Percentiles rank a stretch among this genome's conserved stretches.
These are phyloP conservation scores for Calyptomena viridis DNA, from an alignment of 2,113 vertebrate genomes.

Conservation along the genomic window DNA sequence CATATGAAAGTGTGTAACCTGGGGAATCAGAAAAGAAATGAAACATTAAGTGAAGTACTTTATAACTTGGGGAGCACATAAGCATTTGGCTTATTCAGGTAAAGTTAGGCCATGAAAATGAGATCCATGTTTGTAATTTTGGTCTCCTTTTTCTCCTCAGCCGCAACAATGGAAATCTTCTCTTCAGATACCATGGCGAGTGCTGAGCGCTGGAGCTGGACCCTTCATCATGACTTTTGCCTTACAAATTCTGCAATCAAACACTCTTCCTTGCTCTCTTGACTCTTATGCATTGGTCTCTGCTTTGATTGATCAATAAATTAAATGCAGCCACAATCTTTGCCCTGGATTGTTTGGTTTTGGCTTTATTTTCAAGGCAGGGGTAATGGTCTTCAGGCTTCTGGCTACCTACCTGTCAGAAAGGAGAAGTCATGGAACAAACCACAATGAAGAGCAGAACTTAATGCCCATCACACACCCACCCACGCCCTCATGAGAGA, in stretches of 20 bases:
- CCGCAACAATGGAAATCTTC: fast-evolving
- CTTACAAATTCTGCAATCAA: neutral
- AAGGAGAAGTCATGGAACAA: neutral
- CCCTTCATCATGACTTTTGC: neutral
- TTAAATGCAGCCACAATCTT: neutral
- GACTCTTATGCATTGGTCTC: neutral
- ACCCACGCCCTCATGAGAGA: neutral
- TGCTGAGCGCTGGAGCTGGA: neutral
- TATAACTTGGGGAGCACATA: neutral
- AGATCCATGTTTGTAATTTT: neutral
- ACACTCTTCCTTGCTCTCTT: neutral
- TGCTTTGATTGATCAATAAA: conserved; percentile 47
- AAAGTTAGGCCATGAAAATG: neutral
- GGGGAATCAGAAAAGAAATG: neutral
- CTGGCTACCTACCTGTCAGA: neutral
- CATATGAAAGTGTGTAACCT: fast-evolving
- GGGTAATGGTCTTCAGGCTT: neutral
- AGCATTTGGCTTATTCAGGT: neutral
- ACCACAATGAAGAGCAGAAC: neutral
- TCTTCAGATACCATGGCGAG: neutral
- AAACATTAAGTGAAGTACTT: neutral
- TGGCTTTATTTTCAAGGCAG: neutral
- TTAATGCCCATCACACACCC: neutral
- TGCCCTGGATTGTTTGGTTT: neutral
- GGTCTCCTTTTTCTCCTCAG: neutral